Conservation (phyloP, 2,888 invertebrate species). For the Cylindroiulus punctatus region DNA sequence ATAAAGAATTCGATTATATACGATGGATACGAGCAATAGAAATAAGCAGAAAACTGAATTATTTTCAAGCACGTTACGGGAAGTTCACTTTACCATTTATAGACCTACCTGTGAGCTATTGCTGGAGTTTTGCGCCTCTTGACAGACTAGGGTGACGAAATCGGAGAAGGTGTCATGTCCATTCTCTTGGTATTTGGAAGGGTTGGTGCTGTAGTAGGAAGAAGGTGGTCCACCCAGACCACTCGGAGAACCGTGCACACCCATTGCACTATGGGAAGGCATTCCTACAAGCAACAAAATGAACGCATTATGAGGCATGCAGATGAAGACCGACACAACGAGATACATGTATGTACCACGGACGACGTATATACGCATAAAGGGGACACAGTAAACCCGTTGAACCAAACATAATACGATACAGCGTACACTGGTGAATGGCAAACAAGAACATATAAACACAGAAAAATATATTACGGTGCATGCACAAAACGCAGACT, state of each 20-base stretch:
- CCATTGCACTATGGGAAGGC: slow-evolving; percentile 58
- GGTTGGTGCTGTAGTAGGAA: slow-evolving; percentile 62
- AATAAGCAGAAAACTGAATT: slow-evolving; percentile 61
- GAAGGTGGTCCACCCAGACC: slow-evolving; percentile 57
- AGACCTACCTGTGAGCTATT: slow-evolving; percentile 60
- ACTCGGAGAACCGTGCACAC: slow-evolving; percentile 55
- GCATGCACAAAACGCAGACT: background rate
- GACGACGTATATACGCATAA: slow-evolving; percentile 36
- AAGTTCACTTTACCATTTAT: background rate
- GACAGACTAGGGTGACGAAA: slow-evolving; percentile 96
- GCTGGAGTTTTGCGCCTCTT: slow-evolving; percentile 84
- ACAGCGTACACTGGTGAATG: background rate
- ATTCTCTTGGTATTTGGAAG: slow-evolving; percentile 81
- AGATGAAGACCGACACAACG: background rate
- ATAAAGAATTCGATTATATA: background rate
- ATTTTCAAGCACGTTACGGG: background rate
- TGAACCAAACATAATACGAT: slow-evolving; percentile 22
- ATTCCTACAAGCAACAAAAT: slow-evolving; percentile 56
- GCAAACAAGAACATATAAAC: background rate
- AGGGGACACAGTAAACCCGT: background rate
- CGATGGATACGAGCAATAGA: slow-evolving; percentile 66
- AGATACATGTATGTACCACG: background rate
- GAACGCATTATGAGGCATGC: background rate
- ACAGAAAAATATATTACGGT: background rate
- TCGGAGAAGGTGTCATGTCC: slow-evolving; percentile 89